Conservation (phyloP, 2,797 vertebrate species). For the Danio choprae region DNA sequence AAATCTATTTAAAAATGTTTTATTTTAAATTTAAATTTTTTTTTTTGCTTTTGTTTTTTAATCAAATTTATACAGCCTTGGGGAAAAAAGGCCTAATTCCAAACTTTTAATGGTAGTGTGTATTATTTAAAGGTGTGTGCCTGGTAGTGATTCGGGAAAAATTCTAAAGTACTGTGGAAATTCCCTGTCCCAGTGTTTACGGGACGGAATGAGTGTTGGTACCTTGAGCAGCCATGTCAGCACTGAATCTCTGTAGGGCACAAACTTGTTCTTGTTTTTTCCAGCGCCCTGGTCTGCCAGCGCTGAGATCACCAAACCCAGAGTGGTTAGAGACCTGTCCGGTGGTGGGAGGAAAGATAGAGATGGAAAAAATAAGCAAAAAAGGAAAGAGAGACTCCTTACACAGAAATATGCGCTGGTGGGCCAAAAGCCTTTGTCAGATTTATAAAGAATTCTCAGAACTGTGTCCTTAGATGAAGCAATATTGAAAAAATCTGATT, state of each 20-base stretch:
- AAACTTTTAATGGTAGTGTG: no score
- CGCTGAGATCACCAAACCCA: slow-evolving; percentile 82
- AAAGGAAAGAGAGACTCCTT: slow-evolving; percentile 2
- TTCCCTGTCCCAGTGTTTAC: slow-evolving; percentile 16
- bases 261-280: slow-evolving; percentile 89
- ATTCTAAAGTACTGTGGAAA: slow-evolving; percentile 28
- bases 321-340: slow-evolving; percentile 80
- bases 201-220: slow-evolving; percentile 35
- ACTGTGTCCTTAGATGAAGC: background rate
- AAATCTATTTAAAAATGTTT: no score
- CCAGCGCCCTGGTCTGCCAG: slow-evolving; percentile 84
- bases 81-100: no score
- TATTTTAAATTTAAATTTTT: no score
- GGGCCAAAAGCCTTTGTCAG: slow-evolving; percentile 27
- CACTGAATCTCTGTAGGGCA: slow-evolving; percentile 92
- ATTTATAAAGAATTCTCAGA: slow-evolving; percentile 38
- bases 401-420: slow-evolving; percentile 7
- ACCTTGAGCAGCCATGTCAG: slow-evolving; percentile 93
- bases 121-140: background rate
- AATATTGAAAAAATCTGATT: slow-evolving; percentile 12
- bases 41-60: no score
- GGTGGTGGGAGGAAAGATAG: slow-evolving; percentile 18
- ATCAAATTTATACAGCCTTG: no score
- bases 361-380: slow-evolving; percentile 1
- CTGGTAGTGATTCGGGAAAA: background rate